A percentile compares a stretch with the other conserved stretches of the same genome.
These are phyloP conservation scores for Cyanocitta stelleri DNA, from an alignment of 2,113 vertebrate species.

Conservation along the genomic window DNA sequence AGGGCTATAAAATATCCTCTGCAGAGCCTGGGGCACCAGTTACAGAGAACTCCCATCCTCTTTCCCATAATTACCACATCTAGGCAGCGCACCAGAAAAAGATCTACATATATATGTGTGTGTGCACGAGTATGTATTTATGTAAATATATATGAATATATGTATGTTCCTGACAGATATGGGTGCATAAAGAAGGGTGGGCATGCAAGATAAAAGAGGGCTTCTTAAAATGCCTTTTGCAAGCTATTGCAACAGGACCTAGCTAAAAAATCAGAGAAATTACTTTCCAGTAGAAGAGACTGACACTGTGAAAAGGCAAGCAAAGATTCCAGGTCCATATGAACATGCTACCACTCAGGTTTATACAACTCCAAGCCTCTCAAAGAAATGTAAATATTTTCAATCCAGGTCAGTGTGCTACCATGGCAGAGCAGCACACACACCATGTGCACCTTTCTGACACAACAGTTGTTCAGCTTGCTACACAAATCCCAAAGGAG, in stretches of 20 bases:
- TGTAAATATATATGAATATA: background rate
- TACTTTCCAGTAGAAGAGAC: background rate
- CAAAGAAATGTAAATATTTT: background rate
- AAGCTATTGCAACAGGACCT: background rate
- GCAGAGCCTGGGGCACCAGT: background rate
- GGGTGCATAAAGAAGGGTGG: background rate
- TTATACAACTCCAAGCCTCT: background rate
- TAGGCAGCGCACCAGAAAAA: background rate
- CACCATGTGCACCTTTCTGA: slow-evolving; percentile 24
- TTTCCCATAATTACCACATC: background rate
- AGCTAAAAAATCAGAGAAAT: background rate
- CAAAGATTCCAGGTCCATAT: background rate
- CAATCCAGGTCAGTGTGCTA: slow-evolving; percentile 1
- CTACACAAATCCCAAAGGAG: slow-evolving; percentile 38
- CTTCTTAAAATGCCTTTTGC: background rate
- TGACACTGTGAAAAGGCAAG: background rate
- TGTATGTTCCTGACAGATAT: background rate
- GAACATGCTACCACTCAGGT: background rate
- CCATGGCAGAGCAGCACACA: background rate
- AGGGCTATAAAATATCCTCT: background rate
- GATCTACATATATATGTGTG: background rate
- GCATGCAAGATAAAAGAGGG: background rate
- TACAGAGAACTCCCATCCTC: background rate
- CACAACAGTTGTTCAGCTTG: slow-evolving; percentile 53
- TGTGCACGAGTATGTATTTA: background rate